These are phyloP conservation scores for Motacilla alba DNA, from an alignment of 2,113 vertebrate species.

Conservation along the genomic window DNA sequence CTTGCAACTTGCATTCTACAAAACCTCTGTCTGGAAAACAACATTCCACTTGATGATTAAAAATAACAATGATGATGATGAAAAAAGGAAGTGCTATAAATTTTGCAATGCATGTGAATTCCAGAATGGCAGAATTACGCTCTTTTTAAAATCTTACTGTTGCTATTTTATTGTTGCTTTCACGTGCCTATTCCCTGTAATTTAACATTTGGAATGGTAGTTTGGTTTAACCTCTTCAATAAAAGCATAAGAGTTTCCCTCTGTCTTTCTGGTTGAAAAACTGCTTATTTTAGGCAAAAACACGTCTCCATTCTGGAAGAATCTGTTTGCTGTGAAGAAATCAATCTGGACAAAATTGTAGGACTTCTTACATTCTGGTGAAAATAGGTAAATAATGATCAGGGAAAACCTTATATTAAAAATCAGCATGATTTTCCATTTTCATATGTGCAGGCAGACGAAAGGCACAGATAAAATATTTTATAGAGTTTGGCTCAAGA, in stretches of 20 bases:
- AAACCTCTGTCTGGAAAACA: slow-evolving; percentile 9
- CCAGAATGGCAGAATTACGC: not conserved
- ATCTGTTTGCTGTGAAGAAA: not conserved
- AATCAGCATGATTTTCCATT: not conserved
- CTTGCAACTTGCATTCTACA: slow-evolving; percentile 9
- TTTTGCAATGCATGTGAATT: not conserved
- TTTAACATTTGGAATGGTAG: slow-evolving; percentile 6
- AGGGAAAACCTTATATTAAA: not conserved
- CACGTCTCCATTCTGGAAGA: not conserved
- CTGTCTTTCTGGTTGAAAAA: not conserved
- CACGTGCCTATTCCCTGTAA: not conserved
- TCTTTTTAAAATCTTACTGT: not conserved
- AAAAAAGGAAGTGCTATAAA: slow-evolving; percentile 12
- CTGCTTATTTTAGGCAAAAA: not conserved
- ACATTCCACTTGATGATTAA: not conserved
- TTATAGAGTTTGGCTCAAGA: slow-evolving; percentile 28
- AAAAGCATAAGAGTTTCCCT: not conserved
- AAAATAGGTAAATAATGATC: not conserved
- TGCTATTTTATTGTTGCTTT: slow-evolving; percentile 10
- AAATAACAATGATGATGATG: not conserved
- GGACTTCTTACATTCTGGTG: not conserved
- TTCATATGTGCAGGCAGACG: not conserved
- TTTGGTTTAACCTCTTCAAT: slow-evolving; percentile 2
- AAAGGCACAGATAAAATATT: slow-evolving; percentile 10
- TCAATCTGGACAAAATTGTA: not conserved